These are phyloP conservation scores for Varroa destructor DNA, from an alignment of 1,140 invertebrate genomes.

Conservation along the genomic window DNA sequence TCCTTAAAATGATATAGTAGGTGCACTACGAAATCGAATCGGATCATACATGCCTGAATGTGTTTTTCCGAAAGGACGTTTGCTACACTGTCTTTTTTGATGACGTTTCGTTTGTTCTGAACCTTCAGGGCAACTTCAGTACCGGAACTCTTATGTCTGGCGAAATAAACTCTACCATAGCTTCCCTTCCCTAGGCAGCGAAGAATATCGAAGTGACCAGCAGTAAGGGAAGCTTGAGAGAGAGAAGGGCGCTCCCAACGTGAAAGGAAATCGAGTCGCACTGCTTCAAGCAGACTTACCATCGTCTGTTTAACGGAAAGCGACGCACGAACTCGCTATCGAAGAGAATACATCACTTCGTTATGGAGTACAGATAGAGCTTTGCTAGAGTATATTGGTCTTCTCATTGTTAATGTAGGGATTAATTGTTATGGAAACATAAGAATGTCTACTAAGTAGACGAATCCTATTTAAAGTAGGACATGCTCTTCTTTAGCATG, in stretches of 20 bases:
- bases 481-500: no score
- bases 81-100: neutral
- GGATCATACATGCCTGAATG: constrained; percentile 5
- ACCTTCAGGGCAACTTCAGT: neutral
- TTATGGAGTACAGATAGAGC: no score
- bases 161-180: constrained; percentile 3
- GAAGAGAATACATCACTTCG: no score
- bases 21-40: constrained; percentile 6
- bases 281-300: neutral
- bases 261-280: neutral
- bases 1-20: constrained; percentile 7
- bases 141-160: neutral
- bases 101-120: constrained; percentile 8
- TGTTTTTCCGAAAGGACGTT: constrained; percentile 8
- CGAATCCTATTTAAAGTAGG: no score
- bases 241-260: constrained; percentile 8
- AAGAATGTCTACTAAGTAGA: no score
- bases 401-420: no score
- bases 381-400: no score
- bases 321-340: no score
- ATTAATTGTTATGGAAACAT: no score
- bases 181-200: neutral
- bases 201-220: neutral
- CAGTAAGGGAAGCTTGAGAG: neutral
- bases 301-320: no score